Conservation (phyloP, 35 echinoderm and acorn worm species). For the Anneissia japonica region DNA sequence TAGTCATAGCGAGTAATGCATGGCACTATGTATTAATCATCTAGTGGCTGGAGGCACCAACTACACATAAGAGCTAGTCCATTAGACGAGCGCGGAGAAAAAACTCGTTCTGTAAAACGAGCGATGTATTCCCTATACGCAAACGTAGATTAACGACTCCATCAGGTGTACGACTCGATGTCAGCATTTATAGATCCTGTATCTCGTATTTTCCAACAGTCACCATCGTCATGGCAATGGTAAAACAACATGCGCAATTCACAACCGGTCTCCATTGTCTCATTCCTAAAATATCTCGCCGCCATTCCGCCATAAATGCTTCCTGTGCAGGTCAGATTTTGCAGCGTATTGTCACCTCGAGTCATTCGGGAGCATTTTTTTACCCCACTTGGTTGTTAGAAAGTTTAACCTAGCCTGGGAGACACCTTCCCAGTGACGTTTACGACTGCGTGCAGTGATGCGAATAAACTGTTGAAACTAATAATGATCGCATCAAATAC, state of each 20-base stretch:
- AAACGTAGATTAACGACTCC: constrained; percentile 1
- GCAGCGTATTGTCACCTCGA: background rate
- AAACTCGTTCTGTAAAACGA: background rate
- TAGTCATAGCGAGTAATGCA: background rate
- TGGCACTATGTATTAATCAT: background rate
- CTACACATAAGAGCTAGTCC: background rate
- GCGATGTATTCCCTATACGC: background rate
- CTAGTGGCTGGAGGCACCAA: background rate
- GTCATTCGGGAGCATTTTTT: background rate
- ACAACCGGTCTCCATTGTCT: background rate
- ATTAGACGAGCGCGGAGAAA: background rate
- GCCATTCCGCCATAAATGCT: background rate
- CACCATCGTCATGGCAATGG: background rate
- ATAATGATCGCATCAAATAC: background rate
- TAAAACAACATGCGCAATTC: background rate
- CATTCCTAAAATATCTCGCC: background rate
- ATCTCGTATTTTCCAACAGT: background rate
- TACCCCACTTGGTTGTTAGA: background rate
- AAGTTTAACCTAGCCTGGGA: background rate
- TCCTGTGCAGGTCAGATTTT: background rate
- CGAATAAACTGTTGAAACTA: background rate
- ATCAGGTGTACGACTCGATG: constrained; percentile 1
- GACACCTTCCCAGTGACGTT: background rate
- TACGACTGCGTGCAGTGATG: background rate
- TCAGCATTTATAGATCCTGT: background rate